A percentile compares a stretch with the other conserved stretches of the same genome.
phyloP scores from a whole-genome alignment of 2,797 vertebrate genomes.

The Limosa lapponica region DNA sequence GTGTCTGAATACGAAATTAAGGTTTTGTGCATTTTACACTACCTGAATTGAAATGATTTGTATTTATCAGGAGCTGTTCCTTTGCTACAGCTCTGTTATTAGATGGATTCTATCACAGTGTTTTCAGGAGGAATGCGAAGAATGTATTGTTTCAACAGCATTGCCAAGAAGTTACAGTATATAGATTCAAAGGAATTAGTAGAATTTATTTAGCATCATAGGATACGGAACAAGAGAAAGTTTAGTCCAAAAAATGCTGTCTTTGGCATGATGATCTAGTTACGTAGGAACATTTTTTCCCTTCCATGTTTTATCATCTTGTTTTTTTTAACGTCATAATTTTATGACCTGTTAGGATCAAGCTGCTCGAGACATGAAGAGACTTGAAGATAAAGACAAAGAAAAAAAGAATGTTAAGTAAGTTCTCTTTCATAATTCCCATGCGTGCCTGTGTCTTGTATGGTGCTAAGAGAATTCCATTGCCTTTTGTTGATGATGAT shows the following conservation, averaged over 20 bases:
- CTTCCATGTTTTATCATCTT: neutral
- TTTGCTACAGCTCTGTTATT: neutral
- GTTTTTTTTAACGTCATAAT: constrained; percentile 13
- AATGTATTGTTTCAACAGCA: neutral
- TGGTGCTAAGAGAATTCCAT: neutral
- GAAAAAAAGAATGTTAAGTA: constrained; percentile 96
- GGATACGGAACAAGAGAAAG: neutral
- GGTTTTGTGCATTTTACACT: neutral
- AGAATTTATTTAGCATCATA: neutral
- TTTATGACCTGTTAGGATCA: constrained; percentile 85
- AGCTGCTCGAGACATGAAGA: constrained; percentile 97
- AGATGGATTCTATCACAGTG: neutral
- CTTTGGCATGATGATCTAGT: neutral
- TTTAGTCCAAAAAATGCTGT: neutral
- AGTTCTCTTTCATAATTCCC: constrained; percentile 74
- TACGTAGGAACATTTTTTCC: neutral
- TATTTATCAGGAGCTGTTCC: neutral
- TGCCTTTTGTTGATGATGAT: neutral
- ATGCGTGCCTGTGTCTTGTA: neutral
- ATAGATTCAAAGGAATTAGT: neutral
- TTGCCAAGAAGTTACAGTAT: neutral
- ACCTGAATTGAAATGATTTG: neutral
- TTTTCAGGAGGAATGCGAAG: neutral
- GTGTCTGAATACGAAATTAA: neutral
- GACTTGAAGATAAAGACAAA: constrained; percentile 96